Evolutionary conservation across 2,888 invertebrate genomes (phyloP).

Genomic region (Gibbula magus): DNA sequence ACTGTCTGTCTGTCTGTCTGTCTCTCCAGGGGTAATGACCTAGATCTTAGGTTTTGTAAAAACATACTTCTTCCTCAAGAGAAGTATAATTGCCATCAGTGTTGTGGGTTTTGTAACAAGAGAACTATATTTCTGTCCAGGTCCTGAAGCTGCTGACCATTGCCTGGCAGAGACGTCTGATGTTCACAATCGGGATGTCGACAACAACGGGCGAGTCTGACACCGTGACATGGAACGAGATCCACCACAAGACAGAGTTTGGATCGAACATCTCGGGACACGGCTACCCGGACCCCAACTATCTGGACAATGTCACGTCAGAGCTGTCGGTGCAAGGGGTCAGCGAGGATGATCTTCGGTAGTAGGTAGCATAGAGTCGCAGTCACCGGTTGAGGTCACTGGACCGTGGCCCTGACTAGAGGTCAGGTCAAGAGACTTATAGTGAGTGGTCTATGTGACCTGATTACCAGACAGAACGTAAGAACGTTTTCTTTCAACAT

Average conservation of each 20-base stretch:
- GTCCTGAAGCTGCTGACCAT: constrained; percentile 85
- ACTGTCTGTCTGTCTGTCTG: not conserved
- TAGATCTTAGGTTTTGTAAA: too few species aligned
- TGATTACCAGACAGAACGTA: too few species aligned
- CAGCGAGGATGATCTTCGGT: constrained; percentile 59
- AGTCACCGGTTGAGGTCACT: not conserved
- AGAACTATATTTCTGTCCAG: too few species aligned
- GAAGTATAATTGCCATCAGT: not conserved
- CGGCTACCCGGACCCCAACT: constrained; percentile 85
- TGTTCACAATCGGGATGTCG: constrained; percentile 91
- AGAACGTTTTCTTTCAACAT: too few species aligned
- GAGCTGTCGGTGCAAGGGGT: constrained; percentile 76
- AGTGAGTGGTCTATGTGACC: too few species aligned
- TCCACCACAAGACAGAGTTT: constrained; percentile 87
- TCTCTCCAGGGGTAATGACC: not conserved
- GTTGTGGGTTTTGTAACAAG: too few species aligned
- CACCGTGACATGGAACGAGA: constrained; percentile 93
- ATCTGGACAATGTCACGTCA: constrained; percentile 81
- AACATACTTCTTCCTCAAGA: not conserved
- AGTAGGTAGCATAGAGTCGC: not conserved
- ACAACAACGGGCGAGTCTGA: constrained; percentile 92
- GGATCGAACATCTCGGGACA: constrained; percentile 76
- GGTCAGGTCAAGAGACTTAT: too few species aligned
- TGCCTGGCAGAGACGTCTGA: constrained; percentile 88
- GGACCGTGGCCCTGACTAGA: not conserved